Evolutionary conservation across 2,888 invertebrate species (phyloP).

Genomic region (Rhingia campestris): DNA sequence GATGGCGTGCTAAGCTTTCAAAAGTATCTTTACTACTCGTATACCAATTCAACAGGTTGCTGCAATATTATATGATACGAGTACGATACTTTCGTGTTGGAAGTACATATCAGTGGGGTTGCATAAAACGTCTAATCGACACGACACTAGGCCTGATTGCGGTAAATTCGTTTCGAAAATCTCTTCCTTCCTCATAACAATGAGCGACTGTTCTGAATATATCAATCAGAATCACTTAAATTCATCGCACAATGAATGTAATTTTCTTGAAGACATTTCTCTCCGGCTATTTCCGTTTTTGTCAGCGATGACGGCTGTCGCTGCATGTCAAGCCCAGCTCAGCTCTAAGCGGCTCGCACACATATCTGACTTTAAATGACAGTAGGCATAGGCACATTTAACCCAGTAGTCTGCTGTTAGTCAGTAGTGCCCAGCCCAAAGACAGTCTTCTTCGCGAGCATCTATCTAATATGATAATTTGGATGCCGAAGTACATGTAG

Average conservation of each 20-base stretch:
- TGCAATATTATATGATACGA: not conserved
- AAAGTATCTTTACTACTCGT: constrained; percentile 16
- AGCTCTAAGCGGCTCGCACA: constrained; percentile 53
- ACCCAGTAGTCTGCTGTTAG: constrained; percentile 28
- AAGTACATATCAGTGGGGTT: constrained; percentile 1
- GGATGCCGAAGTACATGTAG: constrained; percentile 55
- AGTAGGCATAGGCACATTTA: constrained; percentile 15
- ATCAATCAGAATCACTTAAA: constrained; percentile 75
- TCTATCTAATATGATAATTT: constrained; percentile 72
- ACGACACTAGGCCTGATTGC: constrained; percentile 65
- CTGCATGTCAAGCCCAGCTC: constrained; percentile 16
- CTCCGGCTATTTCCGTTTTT: constrained; percentile 71
- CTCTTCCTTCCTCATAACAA: constrained; percentile 74
- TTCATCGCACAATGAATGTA: constrained; percentile 72
- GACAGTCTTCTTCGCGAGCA: constrained; percentile 34
- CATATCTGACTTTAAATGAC: constrained; percentile 36
- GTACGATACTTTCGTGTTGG: not conserved
- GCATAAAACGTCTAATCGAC: constrained; percentile 53
- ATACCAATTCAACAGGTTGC: constrained; percentile 48
- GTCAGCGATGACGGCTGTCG: constrained; percentile 42
- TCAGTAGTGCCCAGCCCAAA: constrained; percentile 31
- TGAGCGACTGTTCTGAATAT: constrained; percentile 74
- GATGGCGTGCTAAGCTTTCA: constrained; percentile 62
- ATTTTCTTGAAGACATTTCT: constrained; percentile 74
- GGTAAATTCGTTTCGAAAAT: constrained; percentile 72